Percentiles rank a stretch among this genome's conserved stretches.
Evolutionary conservation across 2,888 invertebrate genomes (phyloP).

Genomic region (Xestia ashworthii): DNA sequence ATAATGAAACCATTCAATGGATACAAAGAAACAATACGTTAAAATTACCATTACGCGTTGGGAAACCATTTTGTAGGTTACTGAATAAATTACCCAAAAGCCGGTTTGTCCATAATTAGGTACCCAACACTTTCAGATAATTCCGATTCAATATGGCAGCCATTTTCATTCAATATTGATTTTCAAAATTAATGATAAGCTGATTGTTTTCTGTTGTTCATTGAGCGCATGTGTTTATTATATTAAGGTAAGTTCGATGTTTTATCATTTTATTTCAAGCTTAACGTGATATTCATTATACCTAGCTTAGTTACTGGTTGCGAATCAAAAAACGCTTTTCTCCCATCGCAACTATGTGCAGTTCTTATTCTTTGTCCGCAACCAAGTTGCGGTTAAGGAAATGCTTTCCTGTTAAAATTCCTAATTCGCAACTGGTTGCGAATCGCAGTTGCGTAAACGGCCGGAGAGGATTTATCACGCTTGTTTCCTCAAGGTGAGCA

Average conservation of each 20-base stretch:
- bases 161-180: conserved; percentile 43
- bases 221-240: conserved; percentile 11
- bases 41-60: conserved; percentile 6
- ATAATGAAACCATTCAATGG: background rate
- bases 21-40: conserved; percentile 30
- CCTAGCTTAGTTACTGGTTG: too few species aligned
- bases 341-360: too few species aligned
- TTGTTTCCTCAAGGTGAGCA: background rate
- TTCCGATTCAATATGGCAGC: conserved; percentile 28
- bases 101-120: conserved; percentile 31
- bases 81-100: conserved; percentile 19
- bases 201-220: conserved; percentile 13
- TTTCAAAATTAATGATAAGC: conserved; percentile 34
- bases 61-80: conserved; percentile 25
- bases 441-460: too few species aligned
- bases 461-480: too few species aligned
- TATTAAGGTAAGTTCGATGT: background rate
- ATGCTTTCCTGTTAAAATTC: too few species aligned
- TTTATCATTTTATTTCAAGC: background rate
- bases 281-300: background rate
- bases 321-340: too few species aligned
- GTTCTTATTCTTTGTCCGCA: too few species aligned
- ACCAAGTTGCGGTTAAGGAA: too few species aligned
- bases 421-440: too few species aligned
- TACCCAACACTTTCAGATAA: conserved; percentile 13